Percentiles rank a stretch among this genome's conserved stretches.
phyloP scores from a whole-genome alignment of 2,888 invertebrate species.

The Belgica antarctica region DNA sequence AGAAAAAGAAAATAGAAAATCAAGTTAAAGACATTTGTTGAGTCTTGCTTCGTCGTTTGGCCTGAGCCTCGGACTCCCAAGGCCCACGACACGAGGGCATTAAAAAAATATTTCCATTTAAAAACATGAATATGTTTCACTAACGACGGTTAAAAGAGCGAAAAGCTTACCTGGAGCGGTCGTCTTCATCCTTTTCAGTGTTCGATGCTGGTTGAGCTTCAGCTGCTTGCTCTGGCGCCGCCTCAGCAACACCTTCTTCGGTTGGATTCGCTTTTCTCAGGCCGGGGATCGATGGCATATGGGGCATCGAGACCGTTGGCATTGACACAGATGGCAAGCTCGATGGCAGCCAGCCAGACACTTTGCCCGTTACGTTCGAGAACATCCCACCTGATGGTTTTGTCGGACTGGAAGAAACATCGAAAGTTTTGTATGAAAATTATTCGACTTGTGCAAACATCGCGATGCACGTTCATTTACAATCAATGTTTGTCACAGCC shows the following conservation, averaged over 20 bases:
- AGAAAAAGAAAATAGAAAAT: background rate
- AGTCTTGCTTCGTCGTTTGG: background rate
- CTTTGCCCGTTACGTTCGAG: conserved; percentile 80
- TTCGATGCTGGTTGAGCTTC: conserved; percentile 8
- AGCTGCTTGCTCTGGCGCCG: conserved; percentile 52
- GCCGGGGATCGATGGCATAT: conserved; percentile 63
- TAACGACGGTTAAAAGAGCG: background rate
- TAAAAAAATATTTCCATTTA: background rate
- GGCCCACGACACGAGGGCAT: background rate
- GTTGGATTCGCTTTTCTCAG: conserved; percentile 66
- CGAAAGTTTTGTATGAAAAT: too few species aligned
- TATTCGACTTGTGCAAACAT: too few species aligned
- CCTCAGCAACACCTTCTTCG: conserved; percentile 53
- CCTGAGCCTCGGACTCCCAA: background rate
- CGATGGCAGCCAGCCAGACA: conserved; percentile 71
- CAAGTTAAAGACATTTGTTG: conserved; percentile 12
- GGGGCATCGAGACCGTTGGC: conserved; percentile 53
- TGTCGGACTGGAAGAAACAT: conserved; percentile 60
- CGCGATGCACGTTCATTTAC: too few species aligned
- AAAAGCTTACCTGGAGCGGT: conserved; percentile 42
- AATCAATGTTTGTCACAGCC: too few species aligned
- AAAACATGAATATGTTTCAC: background rate
- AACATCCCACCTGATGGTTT: conserved; percentile 78
- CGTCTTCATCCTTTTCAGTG: conserved; percentile 30
- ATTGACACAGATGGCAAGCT: conserved; percentile 63